These are phyloP conservation scores for Oreochromis mossambicus DNA, from an alignment of 2,797 vertebrate species.

Conservation along the genomic window DNA sequence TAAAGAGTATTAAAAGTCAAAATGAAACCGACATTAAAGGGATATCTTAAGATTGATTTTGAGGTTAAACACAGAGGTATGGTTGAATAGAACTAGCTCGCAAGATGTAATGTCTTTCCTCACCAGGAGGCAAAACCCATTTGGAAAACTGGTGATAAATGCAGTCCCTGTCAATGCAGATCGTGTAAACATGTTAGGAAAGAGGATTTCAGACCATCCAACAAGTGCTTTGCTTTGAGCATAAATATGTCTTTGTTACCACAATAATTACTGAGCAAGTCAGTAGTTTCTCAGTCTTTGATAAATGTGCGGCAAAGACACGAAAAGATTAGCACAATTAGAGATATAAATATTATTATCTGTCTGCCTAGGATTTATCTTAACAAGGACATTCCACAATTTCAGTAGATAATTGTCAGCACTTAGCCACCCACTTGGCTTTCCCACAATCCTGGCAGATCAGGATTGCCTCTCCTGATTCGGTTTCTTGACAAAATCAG, in stretches of 20 bases:
- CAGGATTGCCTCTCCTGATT: conserved; percentile 16
- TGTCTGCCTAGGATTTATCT: background rate
- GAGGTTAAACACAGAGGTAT: background rate
- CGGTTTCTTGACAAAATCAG: conserved; percentile 18
- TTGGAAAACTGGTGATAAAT: background rate
- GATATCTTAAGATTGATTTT: background rate
- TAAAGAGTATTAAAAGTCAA: background rate
- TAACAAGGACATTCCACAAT: conserved; percentile 1
- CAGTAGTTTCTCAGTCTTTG: background rate
- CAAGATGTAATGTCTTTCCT: background rate
- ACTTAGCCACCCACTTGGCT: conserved; percentile 45
- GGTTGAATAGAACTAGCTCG: background rate
- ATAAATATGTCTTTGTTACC: background rate
- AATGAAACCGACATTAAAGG: background rate
- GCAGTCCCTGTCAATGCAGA: background rate
- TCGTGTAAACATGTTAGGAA: background rate
- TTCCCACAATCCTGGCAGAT: conserved; percentile 29
- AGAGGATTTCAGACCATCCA: background rate
- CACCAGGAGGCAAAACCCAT: background rate
- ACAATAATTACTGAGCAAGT: background rate
- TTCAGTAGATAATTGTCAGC: conserved; percentile 23
- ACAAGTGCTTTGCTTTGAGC: background rate
- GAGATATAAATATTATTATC: background rate
- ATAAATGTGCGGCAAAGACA: background rate
- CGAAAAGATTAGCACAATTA: background rate